Percentiles rank a stretch among this genome's conserved stretches.
Conservation (phyloP, 2,888 invertebrate species). For the Chesias legatella region DNA sequence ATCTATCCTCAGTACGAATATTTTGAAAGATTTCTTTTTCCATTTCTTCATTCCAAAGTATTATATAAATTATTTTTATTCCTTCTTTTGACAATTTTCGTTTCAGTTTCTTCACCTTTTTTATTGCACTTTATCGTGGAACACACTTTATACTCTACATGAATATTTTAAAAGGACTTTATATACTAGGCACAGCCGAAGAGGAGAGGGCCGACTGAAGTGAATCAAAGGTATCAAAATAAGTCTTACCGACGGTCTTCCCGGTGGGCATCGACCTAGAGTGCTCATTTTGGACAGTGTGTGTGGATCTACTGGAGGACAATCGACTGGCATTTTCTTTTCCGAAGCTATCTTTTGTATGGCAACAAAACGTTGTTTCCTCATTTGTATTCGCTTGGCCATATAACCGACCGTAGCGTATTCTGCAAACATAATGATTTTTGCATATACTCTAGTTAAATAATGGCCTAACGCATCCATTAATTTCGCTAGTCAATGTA, state of each 20-base stretch:
- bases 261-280: slow-evolving; percentile 81
- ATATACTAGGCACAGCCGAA: slow-evolving; percentile 3
- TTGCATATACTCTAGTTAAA: no score
- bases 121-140: no score
- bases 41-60: no score
- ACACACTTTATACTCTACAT: no score
- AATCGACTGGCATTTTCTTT: slow-evolving; percentile 91
- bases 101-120: no score
- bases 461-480: no score
- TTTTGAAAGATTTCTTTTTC: no score
- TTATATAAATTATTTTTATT: no score
- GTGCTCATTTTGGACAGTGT: slow-evolving; percentile 88
- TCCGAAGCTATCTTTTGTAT: slow-evolving; percentile 96
- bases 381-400: slow-evolving; percentile 98
- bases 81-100: no score
- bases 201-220: slow-evolving; percentile 3
- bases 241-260: slow-evolving; percentile 73
- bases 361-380: slow-evolving; percentile 94
- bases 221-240: slow-evolving; percentile 21
- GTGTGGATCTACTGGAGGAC: slow-evolving; percentile 85
- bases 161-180: no score
- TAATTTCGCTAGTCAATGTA: no score
- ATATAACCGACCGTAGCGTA: slow-evolving; percentile 99
- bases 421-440: slow-evolving; percentile 85
- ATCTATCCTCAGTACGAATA: no score